These are phyloP conservation scores for Parnassius apollo DNA, from an alignment of 2,888 invertebrate genomes.

Conservation along the genomic window DNA sequence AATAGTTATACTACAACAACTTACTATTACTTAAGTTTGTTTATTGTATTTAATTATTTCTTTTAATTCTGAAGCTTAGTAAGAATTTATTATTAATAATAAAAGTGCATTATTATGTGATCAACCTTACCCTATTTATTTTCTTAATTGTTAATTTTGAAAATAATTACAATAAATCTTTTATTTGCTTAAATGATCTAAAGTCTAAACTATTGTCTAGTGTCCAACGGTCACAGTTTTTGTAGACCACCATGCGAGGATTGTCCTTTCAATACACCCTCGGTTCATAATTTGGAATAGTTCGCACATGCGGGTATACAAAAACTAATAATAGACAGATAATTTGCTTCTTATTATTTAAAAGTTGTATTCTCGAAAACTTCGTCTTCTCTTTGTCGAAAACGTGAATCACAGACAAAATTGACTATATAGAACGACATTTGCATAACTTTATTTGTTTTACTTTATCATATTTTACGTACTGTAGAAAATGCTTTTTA, in stretches of 20 bases:
- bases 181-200: slow-evolving; percentile 21
- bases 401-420: not conserved
- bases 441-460: not conserved
- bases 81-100: too few relatives aligned
- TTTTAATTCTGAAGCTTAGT: too few relatives aligned
- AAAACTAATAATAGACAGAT: slow-evolving; percentile 29
- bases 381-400: not conserved
- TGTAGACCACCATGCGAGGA: slow-evolving; percentile 56
- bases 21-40: slow-evolving; percentile 1
- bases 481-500: not conserved
- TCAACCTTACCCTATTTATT: too few relatives aligned
- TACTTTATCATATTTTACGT: not conserved
- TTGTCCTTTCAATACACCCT: slow-evolving; percentile 47
- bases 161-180: slow-evolving; percentile 2
- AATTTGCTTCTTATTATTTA: slow-evolving; percentile 1
- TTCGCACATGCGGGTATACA: slow-evolving; percentile 60
- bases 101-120: too few relatives aligned
- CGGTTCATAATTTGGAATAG: slow-evolving; percentile 43
- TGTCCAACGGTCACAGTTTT: slow-evolving; percentile 54
- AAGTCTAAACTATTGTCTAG: slow-evolving; percentile 39
- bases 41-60: too few relatives aligned
- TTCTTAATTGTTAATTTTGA: not conserved
- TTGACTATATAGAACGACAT: not conserved
- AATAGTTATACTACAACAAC: not conserved
- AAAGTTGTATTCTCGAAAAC: not conserved